Percentiles rank a stretch among this genome's conserved stretches.
These are phyloP conservation scores for Urophycis tenuis DNA, from an alignment of 2,797 vertebrate genomes.

Conservation along the genomic window DNA sequence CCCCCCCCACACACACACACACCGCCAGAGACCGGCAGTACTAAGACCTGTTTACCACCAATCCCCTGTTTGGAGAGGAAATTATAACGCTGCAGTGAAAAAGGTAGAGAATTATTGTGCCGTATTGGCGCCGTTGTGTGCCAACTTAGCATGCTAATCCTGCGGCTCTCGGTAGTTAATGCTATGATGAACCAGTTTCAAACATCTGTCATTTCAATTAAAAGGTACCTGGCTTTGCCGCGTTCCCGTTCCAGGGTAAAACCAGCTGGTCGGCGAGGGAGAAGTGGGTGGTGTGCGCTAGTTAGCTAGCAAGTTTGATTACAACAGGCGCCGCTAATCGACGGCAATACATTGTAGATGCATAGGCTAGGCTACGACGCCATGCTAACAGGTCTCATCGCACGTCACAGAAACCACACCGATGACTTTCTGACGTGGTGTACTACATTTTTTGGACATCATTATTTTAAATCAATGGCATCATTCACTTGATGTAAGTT, in stretches of 20 bases:
- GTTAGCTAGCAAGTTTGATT: slow-evolving; percentile 1
- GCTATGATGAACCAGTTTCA: slow-evolving; percentile 50
- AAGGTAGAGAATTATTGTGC: slow-evolving; percentile 54
- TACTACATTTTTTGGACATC: neutral
- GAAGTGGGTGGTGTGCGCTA: slow-evolving; percentile 1
- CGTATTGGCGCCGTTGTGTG: slow-evolving; percentile 61
- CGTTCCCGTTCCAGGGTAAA: neutral
- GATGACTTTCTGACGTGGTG: neutral
- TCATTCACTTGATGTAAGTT: neutral
- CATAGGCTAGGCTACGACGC: neutral
- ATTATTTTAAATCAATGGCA: neutral
- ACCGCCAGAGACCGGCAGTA: slow-evolving; percentile 34
- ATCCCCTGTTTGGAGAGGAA: neutral
- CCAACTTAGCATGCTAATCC: slow-evolving; percentile 55
- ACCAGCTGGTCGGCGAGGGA: slow-evolving; percentile 7
- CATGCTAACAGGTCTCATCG: neutral
- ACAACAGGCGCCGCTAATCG: neutral
- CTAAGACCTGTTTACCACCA: slow-evolving; percentile 29
- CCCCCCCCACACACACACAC: slow-evolving; percentile 22
- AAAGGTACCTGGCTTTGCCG: slow-evolving; percentile 22
- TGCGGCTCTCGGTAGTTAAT: slow-evolving; percentile 43
- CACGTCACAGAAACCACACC: neutral
- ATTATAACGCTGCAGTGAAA: slow-evolving; percentile 17
- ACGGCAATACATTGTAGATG: neutral
- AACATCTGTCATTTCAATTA: slow-evolving; percentile 49